Percentiles rank a stretch among this genome's conserved stretches.
Conservation (phyloP, 2,888 invertebrate genomes). For the Cerastis rubricosa region DNA sequence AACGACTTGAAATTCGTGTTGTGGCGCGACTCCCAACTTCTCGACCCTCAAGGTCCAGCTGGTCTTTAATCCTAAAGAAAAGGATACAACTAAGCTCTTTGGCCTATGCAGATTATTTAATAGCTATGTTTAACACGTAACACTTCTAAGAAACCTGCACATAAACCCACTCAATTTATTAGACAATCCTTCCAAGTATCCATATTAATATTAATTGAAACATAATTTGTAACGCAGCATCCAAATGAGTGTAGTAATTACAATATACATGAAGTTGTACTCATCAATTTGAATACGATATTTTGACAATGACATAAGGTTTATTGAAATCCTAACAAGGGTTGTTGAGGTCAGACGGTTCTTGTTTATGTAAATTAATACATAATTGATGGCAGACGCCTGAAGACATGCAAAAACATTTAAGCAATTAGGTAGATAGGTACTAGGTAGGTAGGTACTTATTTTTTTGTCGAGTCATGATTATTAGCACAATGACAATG, state of each 20-base stretch:
- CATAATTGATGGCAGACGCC: constrained; percentile 14
- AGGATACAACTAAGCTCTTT: background rate
- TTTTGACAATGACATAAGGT: constrained; percentile 24
- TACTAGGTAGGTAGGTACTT: too few species aligned
- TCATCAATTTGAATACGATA: constrained; percentile 38
- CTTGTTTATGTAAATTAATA: constrained; percentile 13
- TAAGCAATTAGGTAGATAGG: background rate
- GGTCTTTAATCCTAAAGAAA: background rate
- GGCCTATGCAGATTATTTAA: background rate
- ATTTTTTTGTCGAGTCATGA: background rate
- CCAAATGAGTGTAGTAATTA: constrained; percentile 20
- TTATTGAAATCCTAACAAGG: constrained; percentile 23
- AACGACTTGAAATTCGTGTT: too few species aligned
- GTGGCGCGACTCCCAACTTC: too few species aligned
- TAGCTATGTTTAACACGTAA: background rate
- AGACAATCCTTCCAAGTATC: background rate
- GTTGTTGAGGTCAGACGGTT: constrained; percentile 32
- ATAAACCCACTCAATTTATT: background rate
- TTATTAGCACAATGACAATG: too few species aligned
- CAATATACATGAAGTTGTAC: background rate
- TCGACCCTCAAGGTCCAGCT: too few species aligned
- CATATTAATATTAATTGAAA: background rate
- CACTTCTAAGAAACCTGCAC: too few species aligned
- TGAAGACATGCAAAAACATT: constrained; percentile 13
- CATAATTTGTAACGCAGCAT: background rate